Conservation (phyloP, 1,140 invertebrate genomes). For the Calliopsis andreniformis region DNA sequence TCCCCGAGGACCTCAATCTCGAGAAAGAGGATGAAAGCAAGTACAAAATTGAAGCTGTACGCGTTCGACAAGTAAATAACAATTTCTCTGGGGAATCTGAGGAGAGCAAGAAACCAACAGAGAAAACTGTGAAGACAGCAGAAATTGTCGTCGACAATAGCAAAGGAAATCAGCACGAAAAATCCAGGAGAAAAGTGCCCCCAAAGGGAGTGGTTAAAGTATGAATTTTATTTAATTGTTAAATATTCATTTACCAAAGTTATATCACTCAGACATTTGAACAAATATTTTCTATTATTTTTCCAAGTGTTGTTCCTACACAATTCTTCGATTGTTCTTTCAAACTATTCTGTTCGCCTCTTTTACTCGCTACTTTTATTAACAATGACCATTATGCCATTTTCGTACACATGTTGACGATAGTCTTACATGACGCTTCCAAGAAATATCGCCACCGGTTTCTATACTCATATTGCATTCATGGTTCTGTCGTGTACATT, state of each 20-base stretch:
- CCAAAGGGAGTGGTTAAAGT: neutral
- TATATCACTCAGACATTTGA: too few relatives aligned
- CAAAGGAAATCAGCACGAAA: neutral
- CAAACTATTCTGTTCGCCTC: constrained; percentile 24
- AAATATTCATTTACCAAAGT: neutral
- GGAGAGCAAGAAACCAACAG: neutral
- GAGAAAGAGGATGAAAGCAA: neutral
- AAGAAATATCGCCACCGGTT: constrained; percentile 14
- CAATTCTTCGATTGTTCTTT: neutral
- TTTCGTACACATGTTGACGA: neutral
- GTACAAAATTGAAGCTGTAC: neutral
- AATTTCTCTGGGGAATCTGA: neutral
- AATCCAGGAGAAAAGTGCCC: neutral
- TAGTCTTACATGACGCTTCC: constrained; percentile 1
- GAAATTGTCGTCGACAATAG: neutral
- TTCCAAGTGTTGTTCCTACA: too few relatives aligned
- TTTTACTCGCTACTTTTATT: constrained; percentile 26
- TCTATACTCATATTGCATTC: constrained; percentile 14
- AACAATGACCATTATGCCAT: constrained; percentile 26
- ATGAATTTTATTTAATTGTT: neutral
- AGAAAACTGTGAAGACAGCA: neutral
- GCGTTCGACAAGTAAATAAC: neutral
- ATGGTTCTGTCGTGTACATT: constrained; percentile 14
- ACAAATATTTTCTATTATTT: too few relatives aligned
- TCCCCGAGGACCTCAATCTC: neutral